Percentiles rank a stretch among this genome's conserved stretches.
These are phyloP conservation scores for Tortricodes alternella DNA, from an alignment of 2,888 invertebrate species.

Conservation along the genomic window DNA sequence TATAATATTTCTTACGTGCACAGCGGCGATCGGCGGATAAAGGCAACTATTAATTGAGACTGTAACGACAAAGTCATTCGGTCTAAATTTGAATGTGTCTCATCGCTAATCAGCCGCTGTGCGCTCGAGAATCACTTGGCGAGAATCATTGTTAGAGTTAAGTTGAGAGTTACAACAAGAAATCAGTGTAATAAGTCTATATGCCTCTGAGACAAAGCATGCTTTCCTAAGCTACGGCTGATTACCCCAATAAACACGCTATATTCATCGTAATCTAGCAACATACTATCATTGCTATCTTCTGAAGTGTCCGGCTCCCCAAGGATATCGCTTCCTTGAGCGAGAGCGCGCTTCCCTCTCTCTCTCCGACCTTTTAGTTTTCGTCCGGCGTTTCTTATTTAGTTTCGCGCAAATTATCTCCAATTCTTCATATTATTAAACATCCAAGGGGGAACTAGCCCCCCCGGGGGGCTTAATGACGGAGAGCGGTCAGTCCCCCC, in stretches of 20 bases:
- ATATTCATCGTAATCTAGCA: slow-evolving; percentile 23
- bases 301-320: slow-evolving; percentile 36
- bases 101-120: no score
- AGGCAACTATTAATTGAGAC: no score
- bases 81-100: no score
- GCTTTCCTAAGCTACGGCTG: neutral
- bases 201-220: neutral
- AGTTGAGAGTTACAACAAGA: no score
- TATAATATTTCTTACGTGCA: no score
- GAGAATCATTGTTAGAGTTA: no score
- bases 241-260: slow-evolving; percentile 10
- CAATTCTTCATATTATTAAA: slow-evolving; percentile 84
- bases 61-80: no score
- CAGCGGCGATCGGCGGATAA: no score
- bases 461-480: slow-evolving; percentile 72
- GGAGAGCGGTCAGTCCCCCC: slow-evolving; percentile 76
- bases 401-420: slow-evolving; percentile 84
- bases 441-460: slow-evolving; percentile 77
- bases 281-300: slow-evolving; percentile 30
- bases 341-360: slow-evolving; percentile 35
- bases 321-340: slow-evolving; percentile 34
- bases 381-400: slow-evolving; percentile 81
- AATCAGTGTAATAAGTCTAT: no score
- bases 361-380: slow-evolving; percentile 75
- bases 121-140: no score